These are phyloP conservation scores for Sebastes kiyomatsui DNA, from an alignment of 2,797 vertebrate species.

Conservation along the genomic window DNA sequence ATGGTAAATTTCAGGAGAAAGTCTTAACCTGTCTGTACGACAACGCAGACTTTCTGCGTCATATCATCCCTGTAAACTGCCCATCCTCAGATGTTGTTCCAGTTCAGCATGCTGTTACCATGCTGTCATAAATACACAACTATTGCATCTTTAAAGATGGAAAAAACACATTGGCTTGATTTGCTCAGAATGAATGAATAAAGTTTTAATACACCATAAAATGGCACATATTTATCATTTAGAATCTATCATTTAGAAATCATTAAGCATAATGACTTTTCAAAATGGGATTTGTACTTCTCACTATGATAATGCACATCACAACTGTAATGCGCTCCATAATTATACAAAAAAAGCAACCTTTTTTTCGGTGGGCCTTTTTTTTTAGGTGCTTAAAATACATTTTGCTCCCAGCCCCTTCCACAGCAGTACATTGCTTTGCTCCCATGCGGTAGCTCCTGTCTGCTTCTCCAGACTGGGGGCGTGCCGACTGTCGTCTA, in stretches of 20 bases:
- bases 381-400: too few species aligned
- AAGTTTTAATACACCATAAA: conserved; percentile 1
- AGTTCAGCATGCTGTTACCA: conserved; percentile 6
- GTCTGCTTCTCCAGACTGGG: too few species aligned
- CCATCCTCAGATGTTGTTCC: conserved; percentile 27
- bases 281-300: neutral
- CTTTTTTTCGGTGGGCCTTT: neutral
- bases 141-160: conserved; percentile 5
- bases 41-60: conserved; percentile 26
- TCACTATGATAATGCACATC: neutral
- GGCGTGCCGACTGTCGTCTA: too few species aligned
- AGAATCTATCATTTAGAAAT: neutral
- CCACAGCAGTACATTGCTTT: too few species aligned
- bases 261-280: neutral
- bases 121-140: conserved; percentile 13
- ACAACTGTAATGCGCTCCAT: neutral
- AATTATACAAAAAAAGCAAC: neutral
- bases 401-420: too few species aligned
- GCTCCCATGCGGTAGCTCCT: too few species aligned
- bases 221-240: neutral
- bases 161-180: conserved; percentile 12
- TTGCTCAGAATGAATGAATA: neutral
- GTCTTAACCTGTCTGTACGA: conserved; percentile 33
- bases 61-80: conserved; percentile 34
- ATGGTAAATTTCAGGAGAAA: conserved; percentile 26